A percentile compares a stretch with the other conserved stretches of the same genome.
These are phyloP conservation scores for Peromyscus californicus DNA, from an alignment of 2,113 vertebrate species.

Conservation along the genomic window DNA sequence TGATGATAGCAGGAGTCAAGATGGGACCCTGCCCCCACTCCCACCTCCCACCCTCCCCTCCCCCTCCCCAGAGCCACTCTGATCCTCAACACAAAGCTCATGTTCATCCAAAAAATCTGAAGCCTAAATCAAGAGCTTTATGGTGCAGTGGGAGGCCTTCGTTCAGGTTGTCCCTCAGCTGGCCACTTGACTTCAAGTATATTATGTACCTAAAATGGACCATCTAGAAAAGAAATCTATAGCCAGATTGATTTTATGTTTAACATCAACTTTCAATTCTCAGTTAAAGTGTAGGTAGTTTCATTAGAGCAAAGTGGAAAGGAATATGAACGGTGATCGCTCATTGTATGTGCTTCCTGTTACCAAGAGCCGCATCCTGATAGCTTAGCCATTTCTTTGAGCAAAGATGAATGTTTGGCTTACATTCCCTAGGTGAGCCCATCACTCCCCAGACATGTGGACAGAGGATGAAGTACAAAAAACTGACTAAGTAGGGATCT, in stretches of 20 bases:
- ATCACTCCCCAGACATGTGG: no score
- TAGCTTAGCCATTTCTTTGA: neutral
- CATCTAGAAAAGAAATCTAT: neutral
- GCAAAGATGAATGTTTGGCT: neutral
- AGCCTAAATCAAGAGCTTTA: neutral
- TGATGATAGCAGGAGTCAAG: neutral
- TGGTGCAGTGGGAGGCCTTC: neutral
- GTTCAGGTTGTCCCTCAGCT: neutral
- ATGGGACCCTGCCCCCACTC: neutral
- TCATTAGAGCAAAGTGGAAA: constrained; percentile 31
- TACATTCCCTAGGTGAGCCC: neutral
- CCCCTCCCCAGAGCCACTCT: neutral
- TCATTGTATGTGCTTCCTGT: neutral
- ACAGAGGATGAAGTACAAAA: neutral
- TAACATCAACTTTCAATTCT: neutral
- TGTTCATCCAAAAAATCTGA: neutral
- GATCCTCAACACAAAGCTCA: neutral
- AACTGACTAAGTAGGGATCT: neutral
- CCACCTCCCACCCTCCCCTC: neutral
- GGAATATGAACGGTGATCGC: neutral
- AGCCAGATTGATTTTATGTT: neutral
- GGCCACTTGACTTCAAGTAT: neutral
- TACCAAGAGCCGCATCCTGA: neutral
- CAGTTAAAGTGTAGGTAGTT: neutral
- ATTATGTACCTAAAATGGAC: neutral